phyloP scores from a whole-genome alignment of 2,888 invertebrate species.

The Drosophila mettleri region DNA sequence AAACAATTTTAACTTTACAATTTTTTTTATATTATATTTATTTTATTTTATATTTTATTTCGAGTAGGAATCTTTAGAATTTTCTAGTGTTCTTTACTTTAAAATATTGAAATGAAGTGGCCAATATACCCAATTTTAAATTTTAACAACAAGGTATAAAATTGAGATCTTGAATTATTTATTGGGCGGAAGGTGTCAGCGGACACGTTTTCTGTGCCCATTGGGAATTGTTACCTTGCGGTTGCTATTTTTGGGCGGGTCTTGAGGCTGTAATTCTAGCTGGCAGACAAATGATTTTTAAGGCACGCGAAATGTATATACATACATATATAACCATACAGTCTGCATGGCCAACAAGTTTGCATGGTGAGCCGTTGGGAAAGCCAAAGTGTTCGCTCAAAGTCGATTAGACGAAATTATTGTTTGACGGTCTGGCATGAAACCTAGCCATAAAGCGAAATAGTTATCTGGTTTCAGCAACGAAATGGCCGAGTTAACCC shows the following conservation, averaged over 20 bases:
- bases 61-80: no score
- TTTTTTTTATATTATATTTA: no score
- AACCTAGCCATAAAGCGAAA: slow-evolving; percentile 67
- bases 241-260: slow-evolving; percentile 13
- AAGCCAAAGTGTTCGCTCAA: slow-evolving; percentile 69
- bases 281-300: slow-evolving; percentile 22
- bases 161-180: slow-evolving; percentile 11
- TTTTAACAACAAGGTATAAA: neutral
- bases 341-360: slow-evolving; percentile 35
- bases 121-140: neutral
- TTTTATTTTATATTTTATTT: no score
- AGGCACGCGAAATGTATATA: slow-evolving; percentile 22
- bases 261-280: slow-evolving; percentile 54
- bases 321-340: neutral
- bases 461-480: slow-evolving; percentile 72
- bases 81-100: no score
- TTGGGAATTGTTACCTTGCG: slow-evolving; percentile 16
- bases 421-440: slow-evolving; percentile 73
- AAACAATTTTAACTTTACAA: no score
- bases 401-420: slow-evolving; percentile 75
- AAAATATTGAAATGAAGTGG: neutral
- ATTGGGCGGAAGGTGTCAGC: slow-evolving; percentile 25
- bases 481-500: slow-evolving; percentile 53
- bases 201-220: slow-evolving; percentile 18
- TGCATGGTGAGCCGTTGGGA: slow-evolving; percentile 19